These are phyloP conservation scores for Prolemur simus DNA, from an alignment of 2,113 vertebrate species.

Conservation along the genomic window DNA sequence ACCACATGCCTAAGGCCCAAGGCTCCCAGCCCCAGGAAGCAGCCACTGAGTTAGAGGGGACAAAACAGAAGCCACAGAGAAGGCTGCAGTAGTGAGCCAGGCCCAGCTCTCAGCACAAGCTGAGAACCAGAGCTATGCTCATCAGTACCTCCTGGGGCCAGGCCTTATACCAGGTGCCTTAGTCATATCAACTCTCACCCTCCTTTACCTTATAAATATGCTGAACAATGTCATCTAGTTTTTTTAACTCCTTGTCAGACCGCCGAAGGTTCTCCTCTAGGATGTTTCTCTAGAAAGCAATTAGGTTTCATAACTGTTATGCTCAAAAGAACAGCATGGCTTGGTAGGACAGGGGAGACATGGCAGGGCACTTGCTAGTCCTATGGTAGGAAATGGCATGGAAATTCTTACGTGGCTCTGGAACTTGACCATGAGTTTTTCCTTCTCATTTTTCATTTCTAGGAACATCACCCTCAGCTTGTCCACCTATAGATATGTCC, in stretches of 20 bases:
- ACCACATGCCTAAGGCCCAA: background rate
- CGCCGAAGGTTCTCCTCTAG: conserved; percentile 88
- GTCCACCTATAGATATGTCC: conserved; percentile 76
- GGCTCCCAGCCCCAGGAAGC: background rate
- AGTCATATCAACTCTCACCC: background rate
- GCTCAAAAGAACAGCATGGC: background rate
- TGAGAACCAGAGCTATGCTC: background rate
- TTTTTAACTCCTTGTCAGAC: conserved; percentile 87
- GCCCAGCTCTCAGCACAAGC: background rate
- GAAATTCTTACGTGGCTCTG: conserved; percentile 77
- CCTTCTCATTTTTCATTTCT: conserved; percentile 79
- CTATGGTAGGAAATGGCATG: background rate
- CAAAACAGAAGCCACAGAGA: background rate
- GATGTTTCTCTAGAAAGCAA: conserved; percentile 86
- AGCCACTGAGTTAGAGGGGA: background rate
- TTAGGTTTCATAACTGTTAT: background rate
- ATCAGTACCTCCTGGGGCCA: background rate
- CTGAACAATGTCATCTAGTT: conserved; percentile 88
- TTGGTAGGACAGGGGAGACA: background rate
- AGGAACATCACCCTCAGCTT: conserved; percentile 83
- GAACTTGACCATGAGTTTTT: conserved; percentile 69
- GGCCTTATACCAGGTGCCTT: background rate
- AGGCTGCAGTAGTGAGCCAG: background rate
- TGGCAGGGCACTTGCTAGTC: background rate
- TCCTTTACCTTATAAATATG: conserved; percentile 86